Base-by-base conservation (phyloP, 2,113 vertebrate genomes). In the Periophthalmodon schlosseri region DNA sequence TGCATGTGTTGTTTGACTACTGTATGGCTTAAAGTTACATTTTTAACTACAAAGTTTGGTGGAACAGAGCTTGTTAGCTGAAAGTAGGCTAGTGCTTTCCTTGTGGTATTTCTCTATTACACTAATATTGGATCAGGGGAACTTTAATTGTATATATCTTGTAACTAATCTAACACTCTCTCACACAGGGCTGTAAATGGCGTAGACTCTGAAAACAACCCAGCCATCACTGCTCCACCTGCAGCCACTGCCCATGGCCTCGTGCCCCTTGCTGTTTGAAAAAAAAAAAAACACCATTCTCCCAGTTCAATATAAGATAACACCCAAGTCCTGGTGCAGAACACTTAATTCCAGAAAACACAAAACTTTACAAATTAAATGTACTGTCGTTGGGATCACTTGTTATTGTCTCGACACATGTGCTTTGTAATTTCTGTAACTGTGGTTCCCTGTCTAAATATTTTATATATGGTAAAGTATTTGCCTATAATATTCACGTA, bases 201-300 rank as follows among this genome's bases (percentile, higher is more conserved):
- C 80, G 94, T 97, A 81, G 96, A 97, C 49, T 90, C 95, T 8
- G 94, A 91, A 0, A 74, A 92, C 9, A 89, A 94, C 80, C 91
- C 91, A 0, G 94, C 94, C 82, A 88, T 77, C 90, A 96, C 95
- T 15, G 92, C 88, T 0, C 94, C 95, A 0, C 93, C 95, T 0
- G 89, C 95, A 0, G 93, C 95, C 1, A 95, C 96, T 2, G 93
- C 95, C 0, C 91, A 94, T 0, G 95, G 96, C 56, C 91, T 97
- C 78, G 94, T 98, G 70, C 96, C 95, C 33, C 93, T 98, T 76
- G 94, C 95, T 10, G 95, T 97, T 83, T 97, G 94, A 96, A 4
- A 23, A 23, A 33, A n/a, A 12, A 34, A 47, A 50, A 12, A 23
- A 21, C 13, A 44, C 44, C 52, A 18, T 10, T 24, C 13, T 21